Conservation (phyloP, 2,888 invertebrate species). For the Pycnomerus fuliginosus region DNA sequence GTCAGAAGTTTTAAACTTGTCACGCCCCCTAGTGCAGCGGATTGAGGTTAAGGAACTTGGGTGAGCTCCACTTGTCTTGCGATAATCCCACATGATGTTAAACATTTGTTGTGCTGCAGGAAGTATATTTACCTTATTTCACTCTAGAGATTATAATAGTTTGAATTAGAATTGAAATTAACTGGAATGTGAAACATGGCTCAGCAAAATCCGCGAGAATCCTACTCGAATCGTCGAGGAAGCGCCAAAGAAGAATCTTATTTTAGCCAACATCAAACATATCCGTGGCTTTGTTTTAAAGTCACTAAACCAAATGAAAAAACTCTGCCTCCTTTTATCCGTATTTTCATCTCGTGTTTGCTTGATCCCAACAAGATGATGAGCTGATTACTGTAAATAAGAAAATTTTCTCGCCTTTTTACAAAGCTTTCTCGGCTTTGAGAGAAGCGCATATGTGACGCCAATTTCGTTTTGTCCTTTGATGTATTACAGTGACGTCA, state of each 20-base stretch:
- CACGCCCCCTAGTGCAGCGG: conserved; percentile 25
- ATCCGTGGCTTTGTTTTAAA: conserved; percentile 31
- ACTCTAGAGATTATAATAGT: conserved; percentile 4
- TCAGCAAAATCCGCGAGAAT: conserved; percentile 11
- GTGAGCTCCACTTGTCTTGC: conserved; percentile 19
- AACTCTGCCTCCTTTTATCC: conserved; percentile 24
- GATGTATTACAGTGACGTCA: conserved; percentile 23
- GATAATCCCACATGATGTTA: conserved; percentile 22
- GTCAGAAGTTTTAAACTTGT: conserved; percentile 23
- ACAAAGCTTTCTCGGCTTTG: conserved; percentile 16
- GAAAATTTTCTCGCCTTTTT: conserved; percentile 21
- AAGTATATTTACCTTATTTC: neutral
- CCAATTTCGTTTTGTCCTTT: conserved; percentile 5
- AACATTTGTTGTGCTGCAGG: conserved; percentile 13
- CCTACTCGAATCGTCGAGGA: conserved; percentile 19
- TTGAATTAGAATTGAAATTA: neutral
- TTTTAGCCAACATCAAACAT: conserved; percentile 30
- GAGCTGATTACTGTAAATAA: conserved; percentile 34
- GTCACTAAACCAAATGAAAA: conserved; percentile 32
- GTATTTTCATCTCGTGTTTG: conserved; percentile 30
- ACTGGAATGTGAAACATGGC: neutral
- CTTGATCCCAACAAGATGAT: conserved; percentile 32
- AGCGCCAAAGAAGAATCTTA: conserved; percentile 25
- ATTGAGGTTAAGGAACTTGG: conserved; percentile 28
- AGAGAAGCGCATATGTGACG: conserved; percentile 3